Evolutionary conservation across 2,888 invertebrate species (phyloP).

Genomic region (Machimus rusticus): DNA sequence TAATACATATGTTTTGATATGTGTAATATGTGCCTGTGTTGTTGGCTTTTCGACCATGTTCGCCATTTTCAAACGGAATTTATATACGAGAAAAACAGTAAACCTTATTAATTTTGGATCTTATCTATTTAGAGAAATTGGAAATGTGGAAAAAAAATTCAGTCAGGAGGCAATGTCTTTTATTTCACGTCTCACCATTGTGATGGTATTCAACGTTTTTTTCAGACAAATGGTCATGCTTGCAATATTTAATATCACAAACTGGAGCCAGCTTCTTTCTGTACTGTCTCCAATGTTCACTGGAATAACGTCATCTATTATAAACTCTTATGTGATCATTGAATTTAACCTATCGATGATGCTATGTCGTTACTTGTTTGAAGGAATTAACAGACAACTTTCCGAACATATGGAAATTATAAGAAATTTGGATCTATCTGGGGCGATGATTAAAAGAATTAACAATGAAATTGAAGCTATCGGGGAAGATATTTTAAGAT

Average conservation of each 20-base stretch:
- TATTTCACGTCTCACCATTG: neutral
- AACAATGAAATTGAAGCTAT: neutral
- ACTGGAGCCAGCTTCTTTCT: neutral
- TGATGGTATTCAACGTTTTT: neutral
- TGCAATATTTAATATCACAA: neutral
- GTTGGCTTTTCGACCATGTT: neutral
- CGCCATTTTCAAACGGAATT: neutral
- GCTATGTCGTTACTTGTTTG: neutral
- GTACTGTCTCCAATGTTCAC: neutral
- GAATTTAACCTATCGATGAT: neutral
- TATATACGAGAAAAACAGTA: neutral
- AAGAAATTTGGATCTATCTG: neutral
- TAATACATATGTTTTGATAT: neutral
- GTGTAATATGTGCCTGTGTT: neutral
- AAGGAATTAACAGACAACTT: neutral
- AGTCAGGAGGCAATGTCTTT: neutral
- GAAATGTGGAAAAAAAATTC: neutral
- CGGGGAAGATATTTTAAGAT: neutral
- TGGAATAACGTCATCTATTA: neutral
- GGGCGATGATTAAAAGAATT: neutral
- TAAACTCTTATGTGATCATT: neutral
- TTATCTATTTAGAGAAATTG: neutral
- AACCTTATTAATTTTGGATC: neutral
- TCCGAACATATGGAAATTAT: neutral
- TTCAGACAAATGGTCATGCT: neutral